Percentiles rank a stretch among this genome's conserved stretches.
phyloP scores from a whole-genome alignment of 2,888 invertebrate species.

The Lottia gigantea region DNA sequence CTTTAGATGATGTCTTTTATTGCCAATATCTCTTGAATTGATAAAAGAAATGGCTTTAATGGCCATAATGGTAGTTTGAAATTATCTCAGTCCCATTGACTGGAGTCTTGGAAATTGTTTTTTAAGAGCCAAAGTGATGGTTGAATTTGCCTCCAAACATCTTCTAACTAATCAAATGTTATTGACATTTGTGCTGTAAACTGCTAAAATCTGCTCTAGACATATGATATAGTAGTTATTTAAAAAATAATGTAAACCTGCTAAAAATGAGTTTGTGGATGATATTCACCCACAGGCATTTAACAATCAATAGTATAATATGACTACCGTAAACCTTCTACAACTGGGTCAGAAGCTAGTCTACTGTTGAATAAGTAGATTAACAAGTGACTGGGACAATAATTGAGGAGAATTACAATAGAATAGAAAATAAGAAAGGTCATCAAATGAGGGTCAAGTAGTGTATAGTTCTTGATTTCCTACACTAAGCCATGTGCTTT shows the following conservation, averaged over 20 bases:
- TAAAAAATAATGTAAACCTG: neutral
- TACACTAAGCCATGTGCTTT: slow-evolving; percentile 21
- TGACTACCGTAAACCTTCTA: slow-evolving; percentile 6
- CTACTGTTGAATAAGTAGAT: neutral
- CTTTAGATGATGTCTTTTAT: too few species aligned
- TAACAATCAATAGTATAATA: neutral
- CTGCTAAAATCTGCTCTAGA: neutral
- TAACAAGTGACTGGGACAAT: neutral
- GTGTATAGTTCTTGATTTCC: slow-evolving; percentile 13
- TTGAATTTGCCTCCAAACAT: slow-evolving; percentile 8
- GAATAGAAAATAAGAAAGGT: slow-evolving; percentile 9
- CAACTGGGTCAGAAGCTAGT: neutral
- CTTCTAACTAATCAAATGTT: slow-evolving; percentile 2
- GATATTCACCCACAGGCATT: neutral
- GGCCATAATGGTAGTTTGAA: too few species aligned
- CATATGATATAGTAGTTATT: neutral
- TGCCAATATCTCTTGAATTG: too few species aligned
- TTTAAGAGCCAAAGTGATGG: neutral
- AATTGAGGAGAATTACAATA: slow-evolving; percentile 1
- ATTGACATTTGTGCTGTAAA: slow-evolving; percentile 7
- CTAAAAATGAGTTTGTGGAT: neutral
- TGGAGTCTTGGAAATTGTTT: too few species aligned
- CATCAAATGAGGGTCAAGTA: slow-evolving; percentile 15
- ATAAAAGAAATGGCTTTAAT: too few species aligned
- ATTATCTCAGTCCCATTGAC: too few species aligned